Base-by-base conservation (phyloP, 2,888 invertebrate species). In the Unio pictorum region DNA sequence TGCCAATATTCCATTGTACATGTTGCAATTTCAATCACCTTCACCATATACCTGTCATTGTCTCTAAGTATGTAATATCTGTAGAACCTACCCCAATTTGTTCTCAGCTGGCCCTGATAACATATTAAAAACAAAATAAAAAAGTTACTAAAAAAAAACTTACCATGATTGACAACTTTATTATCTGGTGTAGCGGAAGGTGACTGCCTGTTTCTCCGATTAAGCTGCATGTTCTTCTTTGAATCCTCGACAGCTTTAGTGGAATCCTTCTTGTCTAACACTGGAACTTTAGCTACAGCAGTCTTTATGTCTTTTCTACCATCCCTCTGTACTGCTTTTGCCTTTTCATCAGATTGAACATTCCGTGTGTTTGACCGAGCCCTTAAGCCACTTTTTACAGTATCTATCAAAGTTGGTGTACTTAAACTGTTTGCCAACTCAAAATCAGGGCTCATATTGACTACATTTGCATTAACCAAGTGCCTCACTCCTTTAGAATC, bases 361-460 rank as follows among this genome's bases (percentile, higher is more conserved):
- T 64, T 69, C 68, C 79, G 79, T 30, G 70, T 57, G 61, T 78
- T 79, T 62, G 76, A 75, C 58, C 81, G 68, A 60, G 77, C 76
- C 71, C 81, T 67, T 26, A 80, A 64, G 59, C 79, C 79, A 62
- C 72, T 72, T 72, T 81, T 81, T 11, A 79, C 67, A 69, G 70
- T 69, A 59, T 78, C 78, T 58, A 71, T 64, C n/a, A 73, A 65
- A 64, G 74, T 66, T 64, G 72, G 67, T 61, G 59, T 54, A 34
- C 67, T 65, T 34, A 70, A 71, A 61, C 54, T 30, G 54, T 71
- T 69, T 65, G 67, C 64, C 61, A n/a, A 56, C 45, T 45, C 45
- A 45, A 15, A 45, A 55, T 60, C 66, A 64, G 64, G 71, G 18
- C 62, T 57, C 56, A 45, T 55, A 55, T 55, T 64, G 6, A 68